Percentiles rank a stretch among this genome's conserved stretches.
phyloP scores from a whole-genome alignment of 2,113 vertebrate genomes.

The Nyctibius bracteatus region DNA sequence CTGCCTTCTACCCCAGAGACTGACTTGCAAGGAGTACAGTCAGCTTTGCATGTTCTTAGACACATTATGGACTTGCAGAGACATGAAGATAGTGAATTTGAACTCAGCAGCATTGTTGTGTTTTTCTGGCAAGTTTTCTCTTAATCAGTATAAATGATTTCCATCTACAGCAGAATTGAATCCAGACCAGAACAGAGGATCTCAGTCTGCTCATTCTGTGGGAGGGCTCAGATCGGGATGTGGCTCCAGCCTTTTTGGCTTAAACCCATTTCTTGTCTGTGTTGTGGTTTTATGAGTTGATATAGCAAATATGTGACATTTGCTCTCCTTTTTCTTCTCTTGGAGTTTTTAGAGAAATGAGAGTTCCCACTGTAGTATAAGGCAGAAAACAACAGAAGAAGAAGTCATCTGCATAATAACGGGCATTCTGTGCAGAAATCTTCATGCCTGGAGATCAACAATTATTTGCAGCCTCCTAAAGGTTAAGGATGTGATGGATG shows the following conservation, averaged over 20 bases:
- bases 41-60: slow-evolving; percentile 1
- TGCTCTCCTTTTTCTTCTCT: slow-evolving; percentile 45
- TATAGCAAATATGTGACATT: slow-evolving; percentile 66
- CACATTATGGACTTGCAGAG: background rate
- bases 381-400: slow-evolving; percentile 10
- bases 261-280: slow-evolving; percentile 43
- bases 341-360: slow-evolving; percentile 17
- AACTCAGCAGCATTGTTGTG: background rate
- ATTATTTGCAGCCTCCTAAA: slow-evolving; percentile 30
- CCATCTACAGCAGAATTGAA: slow-evolving; percentile 39
- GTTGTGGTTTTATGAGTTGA: slow-evolving; percentile 67
- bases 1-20: background rate
- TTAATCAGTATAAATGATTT: slow-evolving; percentile 13
- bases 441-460: background rate
- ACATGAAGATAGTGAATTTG: background rate
- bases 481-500: background rate
- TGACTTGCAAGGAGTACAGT: background rate
- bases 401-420: background rate
- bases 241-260: slow-evolving; percentile 42
- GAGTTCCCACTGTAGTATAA: background rate
- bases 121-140: slow-evolving; percentile 36
- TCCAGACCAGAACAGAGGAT: slow-evolving; percentile 56
- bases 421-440: background rate
- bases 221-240: slow-evolving; percentile 2
- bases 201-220: slow-evolving; percentile 45